Percentiles rank a stretch among this genome's conserved stretches.
These are phyloP conservation scores for Sycophila texana DNA, from an alignment of 2,888 invertebrate species.

Conservation along the genomic window DNA sequence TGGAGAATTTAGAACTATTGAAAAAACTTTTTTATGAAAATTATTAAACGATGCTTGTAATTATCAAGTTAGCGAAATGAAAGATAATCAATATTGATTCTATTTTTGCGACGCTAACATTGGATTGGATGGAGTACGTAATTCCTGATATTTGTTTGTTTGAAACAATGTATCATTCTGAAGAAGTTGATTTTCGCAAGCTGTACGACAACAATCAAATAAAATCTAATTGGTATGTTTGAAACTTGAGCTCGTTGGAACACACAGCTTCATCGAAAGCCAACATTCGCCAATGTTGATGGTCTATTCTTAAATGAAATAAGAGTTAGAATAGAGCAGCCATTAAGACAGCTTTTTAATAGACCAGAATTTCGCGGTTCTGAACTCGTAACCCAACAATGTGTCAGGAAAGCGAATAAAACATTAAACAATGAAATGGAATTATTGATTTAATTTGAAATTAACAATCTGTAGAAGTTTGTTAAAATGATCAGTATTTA, in stretches of 20 bases:
- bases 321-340: not conserved
- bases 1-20: too few species aligned
- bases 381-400: too few species aligned
- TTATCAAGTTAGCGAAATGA: too few species aligned
- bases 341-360: not conserved
- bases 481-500: constrained; percentile 14
- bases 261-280: constrained; percentile 2
- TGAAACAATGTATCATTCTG: not conserved
- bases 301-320: constrained; percentile 2
- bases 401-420: too few species aligned
- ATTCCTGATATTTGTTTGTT: too few species aligned
- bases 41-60: too few species aligned
- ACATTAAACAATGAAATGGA: too few species aligned
- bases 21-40: too few species aligned
- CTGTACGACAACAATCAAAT: not conserved
- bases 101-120: too few species aligned
- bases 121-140: too few species aligned
- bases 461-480: not conserved
- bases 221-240: constrained; percentile 23
- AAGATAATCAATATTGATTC: too few species aligned
- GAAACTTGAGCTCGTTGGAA: constrained; percentile 18
- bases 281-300: not conserved
- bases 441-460: too few species aligned
- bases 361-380: not conserved
- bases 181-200: not conserved